A percentile compares a stretch with the other conserved stretches of the same genome.
Evolutionary conservation across 2,113 vertebrate genomes (phyloP).

Genomic region (Osmerus eperlanus): DNA sequence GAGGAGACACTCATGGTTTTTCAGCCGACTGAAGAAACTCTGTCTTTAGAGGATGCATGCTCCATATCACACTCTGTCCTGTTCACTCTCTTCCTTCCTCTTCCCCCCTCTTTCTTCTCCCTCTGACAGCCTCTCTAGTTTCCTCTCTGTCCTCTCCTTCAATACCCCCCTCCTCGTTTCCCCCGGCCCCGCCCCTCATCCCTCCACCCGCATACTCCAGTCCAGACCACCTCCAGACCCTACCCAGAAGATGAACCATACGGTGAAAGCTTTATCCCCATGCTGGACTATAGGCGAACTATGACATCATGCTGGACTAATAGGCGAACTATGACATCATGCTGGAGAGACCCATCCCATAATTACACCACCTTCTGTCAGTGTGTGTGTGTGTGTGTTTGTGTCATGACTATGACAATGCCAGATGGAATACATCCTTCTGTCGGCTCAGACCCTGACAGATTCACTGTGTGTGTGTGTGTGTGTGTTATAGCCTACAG

Average conservation of each 20-base stretch:
- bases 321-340: background rate
- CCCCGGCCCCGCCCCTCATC: background rate
- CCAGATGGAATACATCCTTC: no score
- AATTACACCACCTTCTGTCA: background rate
- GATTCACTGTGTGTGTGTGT: no score
- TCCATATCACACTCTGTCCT: background rate
- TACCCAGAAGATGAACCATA: no score
- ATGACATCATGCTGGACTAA: background rate
- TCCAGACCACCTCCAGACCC: background rate
- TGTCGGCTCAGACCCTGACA: no score
- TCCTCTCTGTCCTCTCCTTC: background rate
- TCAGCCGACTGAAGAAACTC: no score
- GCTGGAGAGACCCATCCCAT: no score
- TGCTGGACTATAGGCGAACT: background rate
- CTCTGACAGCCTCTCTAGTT: background rate
- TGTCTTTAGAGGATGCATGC: no score
- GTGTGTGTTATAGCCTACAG: no score
- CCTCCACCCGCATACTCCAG: background rate
- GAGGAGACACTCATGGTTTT: no score
- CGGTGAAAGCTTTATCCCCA: background rate
- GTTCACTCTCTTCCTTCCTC: background rate
- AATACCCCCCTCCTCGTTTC: background rate
- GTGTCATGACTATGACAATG: background rate
- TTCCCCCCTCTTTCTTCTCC: background rate
- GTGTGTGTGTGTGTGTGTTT: conserved; percentile 8